Percentiles rank a stretch among this genome's conserved stretches.
Conservation (phyloP, 2,888 invertebrate species). For the Machimus atricapillus region DNA sequence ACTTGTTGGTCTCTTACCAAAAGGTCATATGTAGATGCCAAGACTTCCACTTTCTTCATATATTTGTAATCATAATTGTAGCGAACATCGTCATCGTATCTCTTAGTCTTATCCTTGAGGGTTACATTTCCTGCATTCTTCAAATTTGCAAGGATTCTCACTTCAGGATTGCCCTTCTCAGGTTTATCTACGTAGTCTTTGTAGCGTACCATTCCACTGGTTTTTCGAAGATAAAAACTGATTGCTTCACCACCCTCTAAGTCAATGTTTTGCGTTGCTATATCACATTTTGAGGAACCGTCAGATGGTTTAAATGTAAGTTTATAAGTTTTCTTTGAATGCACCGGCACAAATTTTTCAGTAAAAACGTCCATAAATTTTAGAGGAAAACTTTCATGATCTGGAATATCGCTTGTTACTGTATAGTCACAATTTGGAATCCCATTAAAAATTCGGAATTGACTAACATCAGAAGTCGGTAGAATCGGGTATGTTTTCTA, state of each 20-base stretch:
- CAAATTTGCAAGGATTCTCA: constrained; percentile 54
- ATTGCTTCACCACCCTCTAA: constrained; percentile 49
- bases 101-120: constrained; percentile 49
- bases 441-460: constrained; percentile 76
- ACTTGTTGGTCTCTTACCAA: constrained; percentile 47
- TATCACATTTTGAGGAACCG: background rate
- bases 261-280: background rate
- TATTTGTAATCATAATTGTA: background rate
- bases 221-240: constrained; percentile 53
- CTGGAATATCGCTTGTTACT: constrained; percentile 51
- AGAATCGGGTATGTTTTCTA: constrained; percentile 73
- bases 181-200: constrained; percentile 52
- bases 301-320: background rate
- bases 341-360: constrained; percentile 52
- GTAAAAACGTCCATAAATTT: constrained; percentile 49
- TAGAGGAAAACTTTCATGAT: constrained; percentile 48
- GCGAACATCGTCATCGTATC: background rate
- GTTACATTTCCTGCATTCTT: constrained; percentile 47
- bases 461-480: constrained; percentile 68
- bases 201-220: background rate
- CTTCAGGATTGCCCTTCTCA: constrained; percentile 54
- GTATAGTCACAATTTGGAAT: constrained; percentile 62
- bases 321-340: background rate
- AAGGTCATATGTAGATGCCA: constrained; percentile 51
- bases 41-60: background rate